Conservation (phyloP, 30 jellyfish, hydroid and myxozoan genomes). For the Turritopsis dohrnii region DNA sequence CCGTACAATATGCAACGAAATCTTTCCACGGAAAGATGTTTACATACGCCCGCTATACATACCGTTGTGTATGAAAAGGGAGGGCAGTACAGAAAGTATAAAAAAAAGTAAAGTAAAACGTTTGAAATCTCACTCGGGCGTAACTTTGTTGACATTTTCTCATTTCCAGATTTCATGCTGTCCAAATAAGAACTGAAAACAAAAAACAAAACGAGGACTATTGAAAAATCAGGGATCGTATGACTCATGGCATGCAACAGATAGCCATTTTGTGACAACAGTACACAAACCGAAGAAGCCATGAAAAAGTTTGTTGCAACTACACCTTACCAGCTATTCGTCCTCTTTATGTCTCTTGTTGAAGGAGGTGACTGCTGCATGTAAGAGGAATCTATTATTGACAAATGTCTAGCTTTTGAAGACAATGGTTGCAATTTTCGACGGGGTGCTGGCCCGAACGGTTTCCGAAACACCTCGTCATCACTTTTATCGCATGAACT, state of each 20-base stretch:
- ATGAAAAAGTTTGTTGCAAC: too few species aligned
- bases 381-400: not conserved
- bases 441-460: slow-evolving; percentile 44
- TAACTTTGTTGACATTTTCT: slow-evolving; percentile 11
- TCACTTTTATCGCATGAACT: slow-evolving; percentile 30
- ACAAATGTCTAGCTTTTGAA: not conserved
- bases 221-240: not conserved
- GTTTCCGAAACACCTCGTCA: slow-evolving; percentile 64
- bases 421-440: not conserved
- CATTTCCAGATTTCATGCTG: slow-evolving; percentile 22
- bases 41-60: not conserved
- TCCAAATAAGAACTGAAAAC: slow-evolving; percentile 16
- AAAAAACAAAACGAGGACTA: not conserved
- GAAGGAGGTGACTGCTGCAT: not conserved
- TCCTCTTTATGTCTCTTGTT: slow-evolving; percentile 27
- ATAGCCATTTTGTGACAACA: too few species aligned
- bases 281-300: too few species aligned
- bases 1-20: too few species aligned
- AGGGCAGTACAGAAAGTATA: not conserved
- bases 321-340: slow-evolving; percentile 29
- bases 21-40: too few species aligned
- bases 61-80: not conserved
- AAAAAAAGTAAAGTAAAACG: not conserved
- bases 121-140: slow-evolving; percentile 26
- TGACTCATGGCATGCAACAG: too few species aligned